A percentile compares a stretch with the other conserved stretches of the same genome.
phyloP scores from a whole-genome alignment of 2,113 vertebrate species.

The Ardeotis arabs region DNA sequence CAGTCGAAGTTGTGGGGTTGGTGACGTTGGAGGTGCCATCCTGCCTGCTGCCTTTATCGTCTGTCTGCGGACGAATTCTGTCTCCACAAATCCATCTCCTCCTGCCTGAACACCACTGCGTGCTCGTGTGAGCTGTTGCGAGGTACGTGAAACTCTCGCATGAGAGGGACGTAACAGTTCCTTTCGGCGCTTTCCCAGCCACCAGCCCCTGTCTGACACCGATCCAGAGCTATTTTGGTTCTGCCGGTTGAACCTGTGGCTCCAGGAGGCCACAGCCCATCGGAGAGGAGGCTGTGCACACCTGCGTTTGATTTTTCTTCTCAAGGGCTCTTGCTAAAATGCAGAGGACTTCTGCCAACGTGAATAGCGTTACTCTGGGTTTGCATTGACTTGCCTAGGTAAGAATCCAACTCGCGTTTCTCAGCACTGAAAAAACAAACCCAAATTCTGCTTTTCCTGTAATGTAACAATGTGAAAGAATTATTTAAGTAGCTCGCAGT shows the following conservation, averaged over 20 bases:
- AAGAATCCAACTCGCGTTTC: background rate
- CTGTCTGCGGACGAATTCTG: background rate
- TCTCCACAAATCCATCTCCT: background rate
- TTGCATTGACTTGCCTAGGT: background rate
- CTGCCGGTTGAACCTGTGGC: background rate
- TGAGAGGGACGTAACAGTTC: background rate
- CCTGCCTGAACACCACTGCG: background rate
- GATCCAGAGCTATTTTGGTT: background rate
- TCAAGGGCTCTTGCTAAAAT: background rate
- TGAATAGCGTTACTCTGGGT: background rate
- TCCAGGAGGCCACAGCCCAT: background rate
- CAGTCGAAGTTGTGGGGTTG: background rate
- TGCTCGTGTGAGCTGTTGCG: background rate
- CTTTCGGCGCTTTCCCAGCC: background rate
- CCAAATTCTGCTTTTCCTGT: background rate
- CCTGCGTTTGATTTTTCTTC: background rate
- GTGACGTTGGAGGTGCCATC: background rate
- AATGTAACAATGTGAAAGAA: background rate
- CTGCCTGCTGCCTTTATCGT: background rate
- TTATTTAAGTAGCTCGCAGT: background rate
- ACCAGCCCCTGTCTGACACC: background rate
- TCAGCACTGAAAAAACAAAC: background rate
- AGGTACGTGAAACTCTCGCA: rapidly evolving
- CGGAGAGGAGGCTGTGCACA: background rate
- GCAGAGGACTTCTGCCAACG: background rate